Conservation (phyloP, 2,888 invertebrate genomes). For the Netelia inedita region DNA sequence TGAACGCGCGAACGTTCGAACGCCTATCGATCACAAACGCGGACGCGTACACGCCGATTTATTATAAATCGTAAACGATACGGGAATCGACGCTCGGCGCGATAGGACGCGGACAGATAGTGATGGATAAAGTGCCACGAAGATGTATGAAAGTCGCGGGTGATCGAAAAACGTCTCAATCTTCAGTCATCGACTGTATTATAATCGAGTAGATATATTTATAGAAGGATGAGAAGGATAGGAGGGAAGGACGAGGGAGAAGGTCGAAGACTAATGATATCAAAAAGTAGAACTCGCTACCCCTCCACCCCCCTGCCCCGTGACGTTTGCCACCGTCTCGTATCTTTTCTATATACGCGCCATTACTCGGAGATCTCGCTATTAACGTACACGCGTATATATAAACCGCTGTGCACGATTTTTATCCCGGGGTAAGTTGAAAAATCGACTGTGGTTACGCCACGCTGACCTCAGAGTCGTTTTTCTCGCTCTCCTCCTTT, state of each 20-base stretch:
- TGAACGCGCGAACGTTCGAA: constrained; percentile 34
- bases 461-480: constrained; percentile 62
- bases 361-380: not conserved
- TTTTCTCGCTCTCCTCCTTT: constrained; percentile 49
- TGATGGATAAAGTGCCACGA: constrained; percentile 13
- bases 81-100: constrained; percentile 45
- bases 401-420: constrained; percentile 4
- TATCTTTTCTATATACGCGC: constrained; percentile 9
- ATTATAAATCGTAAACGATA: constrained; percentile 67
- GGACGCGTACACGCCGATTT: constrained; percentile 60
- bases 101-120: constrained; percentile 2
- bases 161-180: constrained; percentile 63
- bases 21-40: constrained; percentile 48
- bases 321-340: constrained; percentile 52
- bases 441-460: constrained; percentile 63
- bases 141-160: constrained; percentile 18
- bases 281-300: constrained; percentile 58
- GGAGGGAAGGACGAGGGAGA: constrained; percentile 36
- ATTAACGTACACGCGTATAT: constrained; percentile 20
- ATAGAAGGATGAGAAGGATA: constrained; percentile 23
- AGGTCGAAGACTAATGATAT: constrained; percentile 68
- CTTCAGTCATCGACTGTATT: constrained; percentile 58
- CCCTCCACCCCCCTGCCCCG: constrained; percentile 9
- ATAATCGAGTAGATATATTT: constrained; percentile 19
- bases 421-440: constrained; percentile 51